Percentiles rank a stretch among this genome's conserved stretches.
Conservation (phyloP, 2,888 invertebrate species). For the Scelioninae gen. 1 region DNA sequence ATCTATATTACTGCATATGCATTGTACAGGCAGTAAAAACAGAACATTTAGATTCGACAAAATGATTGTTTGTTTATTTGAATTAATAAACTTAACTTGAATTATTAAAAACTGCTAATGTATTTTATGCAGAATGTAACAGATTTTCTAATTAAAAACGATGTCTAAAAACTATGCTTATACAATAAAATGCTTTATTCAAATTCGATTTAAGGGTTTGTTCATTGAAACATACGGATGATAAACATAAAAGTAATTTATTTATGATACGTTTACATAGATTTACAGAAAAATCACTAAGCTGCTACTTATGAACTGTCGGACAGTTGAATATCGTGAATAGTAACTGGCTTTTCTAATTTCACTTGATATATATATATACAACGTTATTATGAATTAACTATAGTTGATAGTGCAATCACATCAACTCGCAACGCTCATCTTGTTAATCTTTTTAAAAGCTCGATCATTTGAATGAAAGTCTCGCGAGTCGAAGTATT, state of each 20-base stretch:
- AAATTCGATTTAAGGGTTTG: no score
- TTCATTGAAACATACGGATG: not conserved
- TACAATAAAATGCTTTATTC: no score
- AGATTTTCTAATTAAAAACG: no score
- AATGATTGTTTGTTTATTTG: no score
- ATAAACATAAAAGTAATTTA: conserved; percentile 78
- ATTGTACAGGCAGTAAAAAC: no score
- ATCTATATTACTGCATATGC: no score
- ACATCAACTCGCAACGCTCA: conserved; percentile 48
- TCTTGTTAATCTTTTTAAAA: not conserved
- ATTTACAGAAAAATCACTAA: conserved; percentile 82
- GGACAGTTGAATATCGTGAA: conserved; percentile 78
- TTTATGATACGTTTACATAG: conserved; percentile 82
- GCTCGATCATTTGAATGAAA: conserved; percentile 7
- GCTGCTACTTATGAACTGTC: conserved; percentile 79
- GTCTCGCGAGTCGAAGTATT: conserved; percentile 22
- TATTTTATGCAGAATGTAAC: no score
- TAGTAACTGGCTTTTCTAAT: conserved; percentile 73
- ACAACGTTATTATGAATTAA: conserved; percentile 81
- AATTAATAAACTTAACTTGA: no score
- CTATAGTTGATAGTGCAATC: conserved; percentile 74
- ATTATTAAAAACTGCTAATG: no score
- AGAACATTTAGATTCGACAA: no score
- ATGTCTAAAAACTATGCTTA: no score
- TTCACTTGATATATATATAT: conserved; percentile 77